These are phyloP conservation scores for Isoperla grammatica DNA, from an alignment of 2,888 invertebrate genomes.

Conservation along the genomic window DNA sequence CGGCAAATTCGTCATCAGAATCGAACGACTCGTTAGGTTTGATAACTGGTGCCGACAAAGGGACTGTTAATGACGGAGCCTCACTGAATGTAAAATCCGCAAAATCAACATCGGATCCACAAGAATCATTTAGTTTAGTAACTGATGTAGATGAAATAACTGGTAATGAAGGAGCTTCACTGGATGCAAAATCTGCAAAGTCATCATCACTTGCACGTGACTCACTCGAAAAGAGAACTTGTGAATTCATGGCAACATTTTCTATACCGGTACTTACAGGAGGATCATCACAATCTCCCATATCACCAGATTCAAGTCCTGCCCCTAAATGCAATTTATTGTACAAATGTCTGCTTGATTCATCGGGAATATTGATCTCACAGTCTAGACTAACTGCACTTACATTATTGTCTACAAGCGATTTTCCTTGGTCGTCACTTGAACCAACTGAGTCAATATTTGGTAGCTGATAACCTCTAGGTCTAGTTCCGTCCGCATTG, in stretches of 20 bases:
- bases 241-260: neutral
- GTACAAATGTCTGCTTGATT: no score
- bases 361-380: no score
- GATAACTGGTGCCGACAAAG: no score
- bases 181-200: slow-evolving; percentile 38
- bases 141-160: neutral
- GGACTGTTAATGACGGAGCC: neutral
- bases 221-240: no score
- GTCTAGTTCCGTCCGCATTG: no score
- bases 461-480: no score
- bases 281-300: neutral
- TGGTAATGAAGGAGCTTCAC: neutral
- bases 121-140: neutral
- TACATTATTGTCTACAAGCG: no score
- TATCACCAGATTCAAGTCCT: neutral
- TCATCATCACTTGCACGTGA: slow-evolving; percentile 24
- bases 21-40: slow-evolving; percentile 14
- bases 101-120: slow-evolving; percentile 37
- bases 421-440: no score
- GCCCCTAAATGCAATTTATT: no score
- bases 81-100: slow-evolving; percentile 35
- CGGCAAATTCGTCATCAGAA: slow-evolving; percentile 38
- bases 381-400: no score
- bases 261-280: neutral
- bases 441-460: no score